These are phyloP conservation scores for Parnassius apollo DNA, from an alignment of 2,888 invertebrate species.

Conservation along the genomic window DNA sequence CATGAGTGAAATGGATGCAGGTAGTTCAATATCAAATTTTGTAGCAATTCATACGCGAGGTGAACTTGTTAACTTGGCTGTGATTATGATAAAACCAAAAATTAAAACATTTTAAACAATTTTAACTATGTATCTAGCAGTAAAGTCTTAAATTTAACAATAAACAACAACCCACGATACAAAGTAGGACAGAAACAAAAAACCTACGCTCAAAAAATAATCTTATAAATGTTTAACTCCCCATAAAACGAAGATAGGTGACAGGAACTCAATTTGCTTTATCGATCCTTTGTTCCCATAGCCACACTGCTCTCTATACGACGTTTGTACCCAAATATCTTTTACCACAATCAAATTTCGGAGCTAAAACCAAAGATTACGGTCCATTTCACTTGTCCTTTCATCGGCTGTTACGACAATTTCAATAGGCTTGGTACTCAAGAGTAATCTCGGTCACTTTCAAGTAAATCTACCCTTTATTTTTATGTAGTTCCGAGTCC, in stretches of 20 bases:
- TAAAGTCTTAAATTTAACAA: neutral
- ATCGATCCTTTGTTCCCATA: conserved; percentile 50
- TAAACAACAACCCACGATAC: conserved; percentile 24
- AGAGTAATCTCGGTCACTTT: conserved; percentile 30
- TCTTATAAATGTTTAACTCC: conserved; percentile 44
- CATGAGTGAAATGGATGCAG: no score
- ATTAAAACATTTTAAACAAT: no score
- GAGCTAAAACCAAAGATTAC: conserved; percentile 27
- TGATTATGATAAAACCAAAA: no score
- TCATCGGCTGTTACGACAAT: conserved; percentile 32
- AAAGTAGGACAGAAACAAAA: neutral
- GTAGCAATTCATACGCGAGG: no score
- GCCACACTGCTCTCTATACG: conserved; percentile 30
- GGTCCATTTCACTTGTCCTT: conserved; percentile 34
- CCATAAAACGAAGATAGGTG: conserved; percentile 45
- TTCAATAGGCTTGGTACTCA: conserved; percentile 7
- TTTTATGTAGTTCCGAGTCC: conserved; percentile 34
- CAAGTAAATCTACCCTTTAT: conserved; percentile 33
- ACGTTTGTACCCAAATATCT: neutral
- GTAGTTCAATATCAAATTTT: no score
- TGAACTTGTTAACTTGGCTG: no score
- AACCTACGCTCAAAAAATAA: conserved; percentile 27
- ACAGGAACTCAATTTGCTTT: conserved; percentile 57
- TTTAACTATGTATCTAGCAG: no score
- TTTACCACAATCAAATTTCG: conserved; percentile 11